Evolutionary conservation across 2,888 invertebrate species (phyloP), one percentile per base, ranked within the genome.

Genomic region (Galeopsomyia nigrocyanea): DNA sequence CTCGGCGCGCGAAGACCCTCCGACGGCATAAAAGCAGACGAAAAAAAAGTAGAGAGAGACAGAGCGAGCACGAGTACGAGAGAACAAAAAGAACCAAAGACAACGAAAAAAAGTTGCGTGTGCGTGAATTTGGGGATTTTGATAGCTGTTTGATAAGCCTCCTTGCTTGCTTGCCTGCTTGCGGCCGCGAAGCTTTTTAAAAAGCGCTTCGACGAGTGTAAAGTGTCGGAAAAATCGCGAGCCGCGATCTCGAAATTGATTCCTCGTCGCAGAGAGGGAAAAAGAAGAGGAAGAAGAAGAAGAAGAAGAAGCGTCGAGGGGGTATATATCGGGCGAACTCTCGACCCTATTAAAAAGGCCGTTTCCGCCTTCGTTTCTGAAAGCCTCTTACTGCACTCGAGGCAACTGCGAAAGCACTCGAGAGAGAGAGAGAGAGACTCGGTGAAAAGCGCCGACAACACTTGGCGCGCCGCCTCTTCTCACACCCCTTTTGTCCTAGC

Each of bases 331-430:
- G 77, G 78, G 78, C 80, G 80, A 79, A 79, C 81, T 82, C 81
- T 82, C 80, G 83, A 83, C 83, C 84, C 85, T 86, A 86, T 86
- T 86, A 86, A 86, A 86, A 86, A 86, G 84, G 84, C 85, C 84
- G 85, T 86, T 85, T 86, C 85, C 85, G 84, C 84, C 84, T 85
- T 82, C 84, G 82, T 85, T 85, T 85, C 84, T 84, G 84, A 85
- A 86, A 86, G 85, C 85, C 85, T 86, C 86, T 86, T 85, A 86
- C 82, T 82, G 83, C 83, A 85, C 86, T 86, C 85, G 84, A 85
- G 85, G 85, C 85, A 86, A 85, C 86, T 85, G 86, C 82, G 82
- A 85, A 86, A 85, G 86, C 85, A 86, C 85, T 86, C 86, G 86
- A 86, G 86, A 39, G 39, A 39, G 39, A 39, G 39, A 39, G 39